phyloP scores from a whole-genome alignment of 2,113 vertebrate genomes.

The Saimiri boliviensis region DNA sequence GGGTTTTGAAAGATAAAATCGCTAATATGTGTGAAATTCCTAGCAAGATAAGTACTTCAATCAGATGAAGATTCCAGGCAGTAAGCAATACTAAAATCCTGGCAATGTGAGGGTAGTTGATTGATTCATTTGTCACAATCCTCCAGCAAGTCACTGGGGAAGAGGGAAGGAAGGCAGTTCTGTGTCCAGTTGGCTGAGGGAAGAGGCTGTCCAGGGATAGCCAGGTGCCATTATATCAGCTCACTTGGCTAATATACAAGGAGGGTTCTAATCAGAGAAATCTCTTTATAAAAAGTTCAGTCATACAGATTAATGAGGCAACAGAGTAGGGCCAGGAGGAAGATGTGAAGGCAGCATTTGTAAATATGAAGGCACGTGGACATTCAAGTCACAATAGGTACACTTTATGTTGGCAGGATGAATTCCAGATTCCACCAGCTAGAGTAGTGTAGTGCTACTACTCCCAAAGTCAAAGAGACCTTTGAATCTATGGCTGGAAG shows the following conservation, averaged over 20 bases:
- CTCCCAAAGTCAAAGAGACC: too few relatives aligned
- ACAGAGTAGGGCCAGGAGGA: not conserved
- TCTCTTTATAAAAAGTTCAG: not conserved
- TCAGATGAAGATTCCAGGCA: not conserved
- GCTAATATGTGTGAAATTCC: not conserved
- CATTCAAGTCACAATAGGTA: not conserved
- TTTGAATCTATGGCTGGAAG: not conserved
- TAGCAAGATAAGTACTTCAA: not conserved
- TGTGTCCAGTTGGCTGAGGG: not conserved
- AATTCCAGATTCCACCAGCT: not conserved
- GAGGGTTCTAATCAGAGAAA: not conserved
- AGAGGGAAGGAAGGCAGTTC: rapidly evolving
- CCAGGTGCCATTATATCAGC: not conserved
- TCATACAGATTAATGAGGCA: not conserved
- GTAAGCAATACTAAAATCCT: not conserved
- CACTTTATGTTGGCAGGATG: not conserved
- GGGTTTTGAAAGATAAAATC: not conserved
- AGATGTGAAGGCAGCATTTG: not conserved
- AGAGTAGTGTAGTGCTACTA: rapidly evolving
- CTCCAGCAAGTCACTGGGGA: not conserved
- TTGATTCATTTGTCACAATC: not conserved
- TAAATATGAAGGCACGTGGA: rapidly evolving
- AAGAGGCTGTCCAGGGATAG: not conserved
- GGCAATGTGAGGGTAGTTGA: not conserved
- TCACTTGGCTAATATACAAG: too few relatives aligned